Conservation (phyloP, 2,888 invertebrate species). For the Tenthredo amoena region DNA sequence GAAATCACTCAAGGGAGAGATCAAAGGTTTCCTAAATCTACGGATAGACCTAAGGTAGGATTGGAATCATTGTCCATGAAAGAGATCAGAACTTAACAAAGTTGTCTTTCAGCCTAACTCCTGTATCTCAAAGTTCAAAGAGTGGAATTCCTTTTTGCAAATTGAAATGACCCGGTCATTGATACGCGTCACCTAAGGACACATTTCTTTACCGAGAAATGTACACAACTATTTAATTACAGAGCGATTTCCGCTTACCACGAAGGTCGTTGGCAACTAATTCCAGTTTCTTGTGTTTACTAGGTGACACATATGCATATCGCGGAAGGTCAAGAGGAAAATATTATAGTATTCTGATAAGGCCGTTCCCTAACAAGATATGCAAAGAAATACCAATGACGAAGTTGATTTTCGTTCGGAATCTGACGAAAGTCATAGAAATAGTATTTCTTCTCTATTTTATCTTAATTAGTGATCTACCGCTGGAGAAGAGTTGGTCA, state of each 20-base stretch:
- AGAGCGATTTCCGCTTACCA: not conserved
- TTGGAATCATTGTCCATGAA: not conserved
- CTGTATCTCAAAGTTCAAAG: not conserved
- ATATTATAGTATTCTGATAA: not conserved
- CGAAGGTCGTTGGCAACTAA: slow-evolving; percentile 15
- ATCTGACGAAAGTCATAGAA: not conserved
- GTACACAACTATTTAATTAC: not conserved
- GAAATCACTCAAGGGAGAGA: not conserved
- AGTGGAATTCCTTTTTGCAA: not conserved
- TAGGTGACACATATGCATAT: not conserved
- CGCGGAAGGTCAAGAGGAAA: not conserved
- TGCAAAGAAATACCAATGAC: not conserved
- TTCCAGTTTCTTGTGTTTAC: not conserved
- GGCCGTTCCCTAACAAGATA: not conserved
- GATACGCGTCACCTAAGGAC: slow-evolving; percentile 1
- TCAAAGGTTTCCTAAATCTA: not conserved
- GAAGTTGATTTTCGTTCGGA: not conserved
- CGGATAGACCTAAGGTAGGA: not conserved
- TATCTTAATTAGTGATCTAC: not conserved
- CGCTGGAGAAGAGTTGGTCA: not conserved
- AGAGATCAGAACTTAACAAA: not conserved
- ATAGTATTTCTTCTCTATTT: not conserved
- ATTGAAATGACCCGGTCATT: not conserved
- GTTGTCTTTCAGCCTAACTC: not conserved
- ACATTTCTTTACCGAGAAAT: not conserved